Conservation (phyloP, 1,140 invertebrate species). For the Ostrea edulis region DNA sequence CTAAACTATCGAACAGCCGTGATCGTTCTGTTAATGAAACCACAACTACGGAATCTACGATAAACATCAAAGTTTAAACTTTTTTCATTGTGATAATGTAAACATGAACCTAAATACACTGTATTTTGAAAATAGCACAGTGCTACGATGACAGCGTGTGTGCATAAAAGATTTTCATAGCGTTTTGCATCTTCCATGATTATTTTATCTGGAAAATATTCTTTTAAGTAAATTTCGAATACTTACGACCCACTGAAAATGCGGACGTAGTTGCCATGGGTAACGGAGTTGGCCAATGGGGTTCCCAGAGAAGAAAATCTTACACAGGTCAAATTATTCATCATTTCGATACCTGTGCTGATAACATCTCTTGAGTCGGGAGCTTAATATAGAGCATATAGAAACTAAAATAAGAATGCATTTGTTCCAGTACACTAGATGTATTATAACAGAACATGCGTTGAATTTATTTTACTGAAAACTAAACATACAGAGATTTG, state of each 20-base stretch:
- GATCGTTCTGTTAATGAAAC: too few species aligned
- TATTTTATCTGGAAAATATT: too few species aligned
- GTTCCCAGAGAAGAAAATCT: neutral
- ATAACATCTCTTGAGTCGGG: neutral
- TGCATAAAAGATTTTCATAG: too few species aligned
- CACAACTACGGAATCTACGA: too few species aligned
- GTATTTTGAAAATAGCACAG: too few species aligned
- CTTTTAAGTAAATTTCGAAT: too few species aligned
- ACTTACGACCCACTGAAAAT: neutral
- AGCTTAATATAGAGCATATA: neutral
- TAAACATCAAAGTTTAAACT: too few species aligned
- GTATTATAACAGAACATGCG: neutral
- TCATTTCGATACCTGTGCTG: neutral
- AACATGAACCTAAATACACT: too few species aligned
- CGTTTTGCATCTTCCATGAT: too few species aligned
- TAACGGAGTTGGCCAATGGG: neutral
- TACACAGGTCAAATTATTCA: constrained; percentile 5
- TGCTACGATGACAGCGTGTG: too few species aligned
- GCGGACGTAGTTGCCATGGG: neutral
- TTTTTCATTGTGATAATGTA: too few species aligned
- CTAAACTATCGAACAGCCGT: too few species aligned
- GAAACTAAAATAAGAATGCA: neutral
- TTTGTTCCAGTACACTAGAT: neutral
- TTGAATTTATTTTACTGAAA: neutral
- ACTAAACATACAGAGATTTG: neutral